These are phyloP conservation scores for Halictus ligatus DNA, from an alignment of 2,888 invertebrate species.

Conservation along the genomic window DNA sequence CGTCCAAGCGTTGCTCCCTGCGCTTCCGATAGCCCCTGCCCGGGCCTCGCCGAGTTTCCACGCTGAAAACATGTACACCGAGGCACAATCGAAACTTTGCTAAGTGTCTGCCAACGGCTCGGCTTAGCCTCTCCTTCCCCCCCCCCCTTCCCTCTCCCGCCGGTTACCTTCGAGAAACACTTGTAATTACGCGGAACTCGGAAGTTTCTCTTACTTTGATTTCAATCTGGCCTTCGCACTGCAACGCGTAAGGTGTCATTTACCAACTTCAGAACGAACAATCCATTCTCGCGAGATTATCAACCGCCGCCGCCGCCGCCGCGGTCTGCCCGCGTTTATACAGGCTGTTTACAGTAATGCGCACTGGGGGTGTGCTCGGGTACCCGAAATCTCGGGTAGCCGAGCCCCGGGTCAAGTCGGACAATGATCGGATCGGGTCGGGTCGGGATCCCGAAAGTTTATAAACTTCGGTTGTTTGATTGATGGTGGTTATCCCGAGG, in stretches of 20 bases:
- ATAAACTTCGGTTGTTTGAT: too few relatives aligned
- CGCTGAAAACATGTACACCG: conserved; percentile 61
- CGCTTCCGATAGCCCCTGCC: conserved; percentile 29
- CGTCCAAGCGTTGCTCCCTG: conserved; percentile 32
- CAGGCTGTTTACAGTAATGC: background rate
- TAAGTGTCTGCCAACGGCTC: conserved; percentile 71
- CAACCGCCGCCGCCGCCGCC: background rate
- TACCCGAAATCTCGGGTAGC: too few relatives aligned
- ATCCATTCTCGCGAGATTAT: conserved; percentile 48
- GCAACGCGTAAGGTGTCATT: conserved; percentile 57
- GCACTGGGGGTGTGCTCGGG: too few relatives aligned
- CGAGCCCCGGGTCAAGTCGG: too few relatives aligned
- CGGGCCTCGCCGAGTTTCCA: conserved; percentile 28
- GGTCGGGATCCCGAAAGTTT: too few relatives aligned
- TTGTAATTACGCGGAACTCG: conserved; percentile 63
- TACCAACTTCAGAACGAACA: conserved; percentile 59
- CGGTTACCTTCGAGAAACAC: conserved; percentile 58
- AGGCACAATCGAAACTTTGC: conserved; percentile 79
- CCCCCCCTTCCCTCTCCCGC: background rate
- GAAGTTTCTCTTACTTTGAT: conserved; percentile 65
- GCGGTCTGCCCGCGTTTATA: background rate
- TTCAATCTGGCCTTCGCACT: conserved; percentile 53
- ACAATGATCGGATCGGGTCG: too few relatives aligned
- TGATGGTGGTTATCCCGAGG: too few relatives aligned
- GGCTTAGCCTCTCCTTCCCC: conserved; percentile 53